These are phyloP conservation scores for Scylla paramamosain DNA, from an alignment of 1,140 invertebrate species.

Conservation along the genomic window DNA sequence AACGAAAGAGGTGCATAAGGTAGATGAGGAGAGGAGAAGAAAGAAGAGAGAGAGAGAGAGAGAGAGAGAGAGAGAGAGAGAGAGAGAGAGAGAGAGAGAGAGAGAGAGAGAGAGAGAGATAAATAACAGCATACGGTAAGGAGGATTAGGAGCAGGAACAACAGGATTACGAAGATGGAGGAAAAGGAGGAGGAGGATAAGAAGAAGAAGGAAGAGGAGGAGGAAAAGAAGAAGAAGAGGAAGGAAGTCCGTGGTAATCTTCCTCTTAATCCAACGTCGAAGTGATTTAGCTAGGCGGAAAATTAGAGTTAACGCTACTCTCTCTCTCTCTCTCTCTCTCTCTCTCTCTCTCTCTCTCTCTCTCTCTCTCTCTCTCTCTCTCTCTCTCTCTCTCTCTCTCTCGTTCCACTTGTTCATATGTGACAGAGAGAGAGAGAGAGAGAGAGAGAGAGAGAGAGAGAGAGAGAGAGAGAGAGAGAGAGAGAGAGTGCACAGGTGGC, in stretches of 20 bases:
- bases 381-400: constrained; percentile 9
- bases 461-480: not conserved
- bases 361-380: not conserved
- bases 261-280: not conserved
- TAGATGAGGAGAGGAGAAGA: not conserved
- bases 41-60: too few species aligned
- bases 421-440: not conserved
- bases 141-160: not conserved
- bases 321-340: not conserved
- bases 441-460: not conserved
- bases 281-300: constrained; percentile 19
- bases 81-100: not conserved
- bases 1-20: not conserved
- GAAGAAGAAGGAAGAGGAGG: not conserved
- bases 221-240: not conserved
- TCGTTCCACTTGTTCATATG: not conserved
- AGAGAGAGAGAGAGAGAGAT: not conserved
- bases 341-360: not conserved
- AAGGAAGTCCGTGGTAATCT: not conserved
- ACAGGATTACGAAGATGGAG: constrained; percentile 4
- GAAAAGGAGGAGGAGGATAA: not conserved
- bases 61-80: not conserved
- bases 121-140: not conserved
- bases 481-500: too few species aligned
- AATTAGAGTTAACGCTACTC: not conserved